Conservation (phyloP, 2,888 invertebrate species). For the Drosophila pseudotalamancana region DNA sequence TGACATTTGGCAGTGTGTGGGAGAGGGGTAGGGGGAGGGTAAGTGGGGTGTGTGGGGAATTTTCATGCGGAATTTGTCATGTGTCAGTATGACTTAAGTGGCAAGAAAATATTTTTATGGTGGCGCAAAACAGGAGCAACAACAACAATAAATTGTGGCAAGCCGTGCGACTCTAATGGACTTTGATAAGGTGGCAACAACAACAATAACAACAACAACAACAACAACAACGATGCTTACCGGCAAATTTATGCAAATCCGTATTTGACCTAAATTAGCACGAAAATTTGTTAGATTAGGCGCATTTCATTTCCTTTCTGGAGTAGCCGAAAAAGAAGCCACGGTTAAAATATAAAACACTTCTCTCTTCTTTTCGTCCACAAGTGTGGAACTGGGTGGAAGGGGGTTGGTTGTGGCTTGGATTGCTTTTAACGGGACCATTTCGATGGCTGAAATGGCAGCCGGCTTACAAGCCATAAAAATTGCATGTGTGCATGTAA, state of each 20-base stretch:
- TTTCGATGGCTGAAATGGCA: slow-evolving; percentile 56
- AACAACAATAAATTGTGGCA: slow-evolving; percentile 50
- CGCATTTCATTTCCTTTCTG: slow-evolving; percentile 67
- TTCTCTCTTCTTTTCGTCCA: slow-evolving; percentile 21
- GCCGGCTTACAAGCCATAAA: slow-evolving; percentile 72
- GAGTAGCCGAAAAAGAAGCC: slow-evolving; percentile 27
- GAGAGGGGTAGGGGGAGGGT: neutral
- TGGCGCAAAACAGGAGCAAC: neutral
- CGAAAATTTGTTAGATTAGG: slow-evolving; percentile 81
- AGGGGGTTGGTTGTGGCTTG: slow-evolving; percentile 3
- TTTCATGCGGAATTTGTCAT: slow-evolving; percentile 77
- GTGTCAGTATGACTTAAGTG: slow-evolving; percentile 80
- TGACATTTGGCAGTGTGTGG: slow-evolving; percentile 72
- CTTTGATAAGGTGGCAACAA: slow-evolving; percentile 77
- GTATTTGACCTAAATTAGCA: slow-evolving; percentile 79
- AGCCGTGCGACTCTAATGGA: slow-evolving; percentile 68
- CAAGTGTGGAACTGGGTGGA: too few relatives aligned
- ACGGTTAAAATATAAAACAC: slow-evolving; percentile 24
- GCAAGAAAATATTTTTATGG: slow-evolving; percentile 69
- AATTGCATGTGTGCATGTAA: slow-evolving; percentile 69
- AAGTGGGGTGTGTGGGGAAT: too few relatives aligned
- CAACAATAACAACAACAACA: slow-evolving; percentile 50
- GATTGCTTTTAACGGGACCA: slow-evolving; percentile 40
- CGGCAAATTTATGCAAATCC: slow-evolving; percentile 79
- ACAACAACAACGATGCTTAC: slow-evolving; percentile 33